Conservation (phyloP, 2,113 vertebrate species). For the Peromyscus leucopus region DNA sequence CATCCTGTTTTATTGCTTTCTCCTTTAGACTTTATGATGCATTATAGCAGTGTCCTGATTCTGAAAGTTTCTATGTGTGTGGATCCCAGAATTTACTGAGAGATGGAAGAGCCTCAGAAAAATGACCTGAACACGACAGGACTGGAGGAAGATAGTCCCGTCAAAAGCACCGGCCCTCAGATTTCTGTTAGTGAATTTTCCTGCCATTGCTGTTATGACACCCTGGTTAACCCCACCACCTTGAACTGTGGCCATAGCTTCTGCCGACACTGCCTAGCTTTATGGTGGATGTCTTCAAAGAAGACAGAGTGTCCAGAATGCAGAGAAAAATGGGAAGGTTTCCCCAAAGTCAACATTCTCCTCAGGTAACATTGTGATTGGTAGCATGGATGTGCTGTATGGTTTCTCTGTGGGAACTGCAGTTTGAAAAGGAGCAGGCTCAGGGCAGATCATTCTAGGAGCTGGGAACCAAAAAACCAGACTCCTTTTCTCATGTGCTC, state of each 20-base stretch:
- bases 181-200: constrained; percentile 93
- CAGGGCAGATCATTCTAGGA: neutral
- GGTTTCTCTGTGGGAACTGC: neutral
- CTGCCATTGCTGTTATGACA: constrained; percentile 97
- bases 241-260: constrained; percentile 98
- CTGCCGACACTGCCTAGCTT: constrained; percentile 95
- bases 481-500: neutral
- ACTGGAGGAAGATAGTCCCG: neutral
- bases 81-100: constrained; percentile 49
- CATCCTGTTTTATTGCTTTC: constrained; percentile 3
- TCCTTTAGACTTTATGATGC: constrained; percentile 77
- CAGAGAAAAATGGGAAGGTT: constrained; percentile 96
- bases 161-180: constrained; percentile 27
- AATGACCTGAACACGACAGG: neutral
- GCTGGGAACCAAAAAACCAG: neutral
- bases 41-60: constrained; percentile 39
- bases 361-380: constrained; percentile 89
- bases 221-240: constrained; percentile 95
- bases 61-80: constrained; percentile 14
- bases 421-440: neutral
- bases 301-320: constrained; percentile 97
- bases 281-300: constrained; percentile 95
- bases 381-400: fast-evolving
- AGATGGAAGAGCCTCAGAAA: constrained; percentile 85
- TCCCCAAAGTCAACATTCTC: constrained; percentile 97